Base-by-base conservation (phyloP, 2,113 vertebrate species). In the Clarias magur region DNA sequence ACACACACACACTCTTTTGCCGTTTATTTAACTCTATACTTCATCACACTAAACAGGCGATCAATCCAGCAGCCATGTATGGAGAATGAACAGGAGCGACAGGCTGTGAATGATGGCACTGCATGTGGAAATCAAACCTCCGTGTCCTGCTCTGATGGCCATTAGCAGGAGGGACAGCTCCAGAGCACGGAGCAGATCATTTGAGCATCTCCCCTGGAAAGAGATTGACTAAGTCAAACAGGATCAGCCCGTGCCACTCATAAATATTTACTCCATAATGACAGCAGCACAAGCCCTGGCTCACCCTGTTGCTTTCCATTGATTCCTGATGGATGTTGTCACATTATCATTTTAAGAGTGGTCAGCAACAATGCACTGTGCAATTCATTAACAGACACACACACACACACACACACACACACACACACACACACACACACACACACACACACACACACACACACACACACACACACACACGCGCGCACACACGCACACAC, bases 221-320 rank as follows among this genome's bases (percentile, higher is more conserved):
- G 96, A 97, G 96, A 99, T 96, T 98, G 97, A 99, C 97, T 97
- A 95, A 95, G 96, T 96, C 97, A 96, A 97, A 97, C 96, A n/a
- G 96, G 95, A 83, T 95, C 95, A 95, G 95, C 97, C 96, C 96
- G 80, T 96, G 97, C 97, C 96, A 96, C 97, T 99, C 98, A 99
- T 99, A 99, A 98, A 99, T 99, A 99, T 99, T 99, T 98, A 98
- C 97, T 96, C 96, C 88, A 95, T 96, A 97, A 97, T 96, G 96
- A 95, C 95, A 97, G 96, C 96, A 97, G 96, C 96, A 96, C 95
- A 95, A 97, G 96, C 95, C 96, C 96, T 95, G 95, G 93, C 94
- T 93, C 84, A 95, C 95, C 96, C 95, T 95, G 95, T 96, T 96
- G 95, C 96, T 96, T 95, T 80, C 90, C 90, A 98, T 99, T 96